phyloP scores from a whole-genome alignment of 2,113 vertebrate species.

The Ameiurus melas region DNA sequence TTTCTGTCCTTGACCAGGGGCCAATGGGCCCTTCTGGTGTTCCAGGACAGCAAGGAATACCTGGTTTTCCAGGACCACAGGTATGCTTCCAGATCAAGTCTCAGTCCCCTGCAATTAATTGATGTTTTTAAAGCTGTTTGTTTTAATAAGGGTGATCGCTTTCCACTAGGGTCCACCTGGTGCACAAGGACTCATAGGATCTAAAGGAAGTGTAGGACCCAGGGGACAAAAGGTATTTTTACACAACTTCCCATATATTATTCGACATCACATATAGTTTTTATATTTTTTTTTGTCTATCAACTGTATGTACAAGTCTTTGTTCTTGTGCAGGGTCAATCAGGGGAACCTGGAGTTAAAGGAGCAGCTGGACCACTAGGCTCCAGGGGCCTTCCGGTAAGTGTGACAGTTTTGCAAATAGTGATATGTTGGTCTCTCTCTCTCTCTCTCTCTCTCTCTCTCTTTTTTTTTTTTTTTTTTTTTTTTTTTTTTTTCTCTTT shows the following conservation, averaged over 20 bases:
- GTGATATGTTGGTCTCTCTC: not conserved
- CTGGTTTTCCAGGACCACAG: constrained; percentile 65
- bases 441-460: not conserved
- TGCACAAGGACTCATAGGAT: constrained; percentile 58
- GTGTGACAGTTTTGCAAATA: constrained; percentile 33
- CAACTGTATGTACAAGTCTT: constrained; percentile 4
- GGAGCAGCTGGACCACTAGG: constrained; percentile 73
- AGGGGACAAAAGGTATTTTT: constrained; percentile 78
- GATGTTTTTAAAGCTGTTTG: not conserved
- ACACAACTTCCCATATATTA: not conserved
- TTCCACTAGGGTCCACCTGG: constrained; percentile 68
- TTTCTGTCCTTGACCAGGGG: constrained; percentile 57
- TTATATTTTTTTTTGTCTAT: not conserved
- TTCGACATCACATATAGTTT: not conserved
- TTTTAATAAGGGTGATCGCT: constrained; percentile 23
- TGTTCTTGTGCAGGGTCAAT: constrained; percentile 75
- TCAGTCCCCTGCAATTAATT: not conserved
- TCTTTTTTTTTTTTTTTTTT: too few species aligned
- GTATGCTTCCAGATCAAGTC: constrained; percentile 27
- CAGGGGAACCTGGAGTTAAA: constrained; percentile 71
- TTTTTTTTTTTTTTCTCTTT: too few species aligned
- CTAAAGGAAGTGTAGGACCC: constrained; percentile 68
- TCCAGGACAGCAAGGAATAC: constrained; percentile 59
- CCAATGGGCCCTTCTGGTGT: constrained; percentile 56
- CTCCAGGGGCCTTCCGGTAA: constrained; percentile 74